Base-by-base conservation (phyloP, 2,113 vertebrate species). In the Periophthalmodon schlosseri region DNA sequence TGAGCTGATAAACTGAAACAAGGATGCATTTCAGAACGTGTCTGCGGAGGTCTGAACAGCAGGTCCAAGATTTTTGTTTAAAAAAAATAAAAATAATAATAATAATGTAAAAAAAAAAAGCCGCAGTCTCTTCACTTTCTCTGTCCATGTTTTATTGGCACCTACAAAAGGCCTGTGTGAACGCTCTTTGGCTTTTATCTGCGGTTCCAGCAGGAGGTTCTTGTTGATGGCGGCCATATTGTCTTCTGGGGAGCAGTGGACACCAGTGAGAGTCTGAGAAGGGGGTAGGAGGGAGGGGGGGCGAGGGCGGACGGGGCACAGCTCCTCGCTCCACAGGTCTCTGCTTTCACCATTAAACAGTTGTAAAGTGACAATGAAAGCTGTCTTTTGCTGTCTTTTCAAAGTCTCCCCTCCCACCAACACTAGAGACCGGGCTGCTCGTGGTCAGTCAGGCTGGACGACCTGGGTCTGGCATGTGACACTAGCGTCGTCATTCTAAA, bases 301-400 rank as follows among this genome's bases (percentile, higher is more conserved):
- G 20, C 10, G 65, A 20, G 69, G 50, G 50, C 20, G 46, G 46
- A 0, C 8, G 28, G 64, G 84, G 83, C 74, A 81, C 85, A 82
- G 69, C 86, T 83, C 90, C 81, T 75, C 82, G 90, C 86, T 88
- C 89, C 81, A 75, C 87, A 89, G 88, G 88, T 86, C 84, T 77
- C 83, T 84, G 78, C 88, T 89, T 93, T 90, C 82, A 94, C 92
- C 93, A 93, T 93, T 92, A 92, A 91, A 82, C 87, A 81, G 83
- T 87, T 83, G 89, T 94, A 90, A 92, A 92, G 87, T 84, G 85
- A 73, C 82, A 86, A 81, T 90, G 83, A 94, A 90, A 93, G 39
- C 39, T 44, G 39, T 44, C 39, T 44, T 44, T 44, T 9, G 87
- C 81, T 34, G 81, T 66, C 84, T 86, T 85, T 90, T 79, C 76